Evolutionary conservation across 2,888 invertebrate species (phyloP).

Genomic region (Drosophila heteroneura): DNA sequence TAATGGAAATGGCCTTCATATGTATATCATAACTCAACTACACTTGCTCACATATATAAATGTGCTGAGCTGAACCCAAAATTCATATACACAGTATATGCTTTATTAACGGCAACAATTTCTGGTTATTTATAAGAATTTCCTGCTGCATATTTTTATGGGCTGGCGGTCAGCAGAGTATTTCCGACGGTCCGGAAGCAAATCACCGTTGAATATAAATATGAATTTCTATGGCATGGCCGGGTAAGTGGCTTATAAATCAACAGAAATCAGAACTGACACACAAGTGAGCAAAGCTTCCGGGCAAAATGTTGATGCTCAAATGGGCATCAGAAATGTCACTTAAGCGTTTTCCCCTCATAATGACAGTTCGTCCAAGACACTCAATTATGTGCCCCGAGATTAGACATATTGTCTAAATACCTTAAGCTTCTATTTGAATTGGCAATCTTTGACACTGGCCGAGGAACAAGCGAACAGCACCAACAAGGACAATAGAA

Average conservation of each 20-base stretch:
- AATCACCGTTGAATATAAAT: conserved; percentile 36
- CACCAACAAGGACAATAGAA: conserved; percentile 16
- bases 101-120: conserved; percentile 58
- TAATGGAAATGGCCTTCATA: conserved; percentile 33
- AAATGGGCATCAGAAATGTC: conserved; percentile 10
- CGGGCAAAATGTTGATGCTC: conserved; percentile 15
- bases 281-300: background rate
- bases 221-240: conserved; percentile 15
- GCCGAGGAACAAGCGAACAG: conserved; percentile 1
- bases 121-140: conserved; percentile 60
- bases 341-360: background rate
- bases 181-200: conserved; percentile 17
- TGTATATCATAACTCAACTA: conserved; percentile 33
- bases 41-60: conserved; percentile 2
- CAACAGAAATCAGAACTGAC: conserved; percentile 4
- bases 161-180: conserved; percentile 15
- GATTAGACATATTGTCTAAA: conserved; percentile 14
- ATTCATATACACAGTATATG: conserved; percentile 10
- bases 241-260: conserved; percentile 9
- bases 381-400: conserved; percentile 27
- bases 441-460: conserved; percentile 39
- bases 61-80: conserved; percentile 26
- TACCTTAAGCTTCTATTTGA: conserved; percentile 28
- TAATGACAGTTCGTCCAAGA: background rate
- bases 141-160: conserved; percentile 38